Base-by-base conservation (phyloP, 1,140 invertebrate genomes). In the Gonioctena quinquepunctata region DNA sequence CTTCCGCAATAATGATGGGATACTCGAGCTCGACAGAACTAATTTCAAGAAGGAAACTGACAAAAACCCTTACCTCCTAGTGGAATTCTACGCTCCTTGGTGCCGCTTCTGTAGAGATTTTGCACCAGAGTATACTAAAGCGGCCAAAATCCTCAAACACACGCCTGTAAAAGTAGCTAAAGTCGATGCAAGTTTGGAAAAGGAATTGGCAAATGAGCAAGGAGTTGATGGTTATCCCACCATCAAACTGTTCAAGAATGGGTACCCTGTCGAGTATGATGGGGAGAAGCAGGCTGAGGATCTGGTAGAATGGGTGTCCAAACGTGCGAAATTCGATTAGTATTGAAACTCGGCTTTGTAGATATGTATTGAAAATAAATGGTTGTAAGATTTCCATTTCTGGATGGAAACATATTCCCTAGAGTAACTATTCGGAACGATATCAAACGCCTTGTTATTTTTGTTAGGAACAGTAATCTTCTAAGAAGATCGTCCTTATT, bases 11-110 rank as follows among this genome's bases (percentile, higher is more conserved):
- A 19, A 54, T 18, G 18, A 21, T 21, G 52, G 52, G 11, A 54
- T 54, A 13, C n/a, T 23, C 13, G 60, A 62, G 13, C 26, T 62
- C 18, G 26, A 33, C 16, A 33, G n/a, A 48, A 27, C 23, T 1
- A 62, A 27, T 22, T 62, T 62, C 28, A 62, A 22, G 18, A 62
- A 33, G 42, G 26, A 26, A 11, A 27, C 27, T 3, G 18, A 18
- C 11, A 21, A n/a, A 16, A 52, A 66, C 16, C 16, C 16, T 25
- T 66, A 66, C 49, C 22, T 66, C 13, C 49, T 66, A 25, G 63
- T 66, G 23, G 63, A 66, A 49, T 66, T 66, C 18, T 66, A 66
- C 16, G 42, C 21, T 16, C 48, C 63, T 18, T 54, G 21, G 22
- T 66, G 63, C 28, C 48, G 13, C n/a, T 48, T 26, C 22, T 66